These are phyloP conservation scores for Spicauda simplicius DNA, from an alignment of 2,888 invertebrate genomes.

Conservation along the genomic window DNA sequence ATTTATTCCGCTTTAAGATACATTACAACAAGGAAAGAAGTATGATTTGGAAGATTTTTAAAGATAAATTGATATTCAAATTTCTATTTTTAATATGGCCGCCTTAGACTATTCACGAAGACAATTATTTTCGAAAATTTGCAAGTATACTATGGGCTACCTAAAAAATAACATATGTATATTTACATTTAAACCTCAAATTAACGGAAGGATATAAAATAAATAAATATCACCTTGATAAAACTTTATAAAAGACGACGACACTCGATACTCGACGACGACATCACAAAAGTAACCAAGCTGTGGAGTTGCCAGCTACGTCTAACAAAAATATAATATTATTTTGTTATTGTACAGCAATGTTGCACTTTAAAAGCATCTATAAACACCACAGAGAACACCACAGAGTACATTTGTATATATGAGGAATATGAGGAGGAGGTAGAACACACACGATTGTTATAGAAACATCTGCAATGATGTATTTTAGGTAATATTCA, in stretches of 20 bases:
- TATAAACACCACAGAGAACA: too few relatives aligned
- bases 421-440: too few relatives aligned
- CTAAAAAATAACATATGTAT: background rate
- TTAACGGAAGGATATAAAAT: conserved; percentile 37
- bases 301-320: conserved; percentile 22
- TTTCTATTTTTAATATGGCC: conserved; percentile 75
- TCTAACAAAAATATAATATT: conserved; percentile 16
- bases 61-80: conserved; percentile 63
- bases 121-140: conserved; percentile 26
- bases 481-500: too few relatives aligned
- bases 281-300: conserved; percentile 69
- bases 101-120: conserved; percentile 52
- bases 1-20: conserved; percentile 3
- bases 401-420: too few relatives aligned
- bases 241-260: conserved; percentile 82
- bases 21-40: conserved; percentile 2
- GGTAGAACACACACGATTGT: too few relatives aligned
- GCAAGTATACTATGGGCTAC: background rate
- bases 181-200: background rate
- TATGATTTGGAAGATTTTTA: conserved; percentile 62
- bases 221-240: conserved; percentile 71
- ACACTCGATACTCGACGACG: conserved; percentile 81
- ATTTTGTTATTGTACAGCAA: background rate
- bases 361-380: background rate
- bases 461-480: too few relatives aligned